Base-by-base conservation (phyloP, 2,888 invertebrate species). In the Mythimna loreyi region DNA sequence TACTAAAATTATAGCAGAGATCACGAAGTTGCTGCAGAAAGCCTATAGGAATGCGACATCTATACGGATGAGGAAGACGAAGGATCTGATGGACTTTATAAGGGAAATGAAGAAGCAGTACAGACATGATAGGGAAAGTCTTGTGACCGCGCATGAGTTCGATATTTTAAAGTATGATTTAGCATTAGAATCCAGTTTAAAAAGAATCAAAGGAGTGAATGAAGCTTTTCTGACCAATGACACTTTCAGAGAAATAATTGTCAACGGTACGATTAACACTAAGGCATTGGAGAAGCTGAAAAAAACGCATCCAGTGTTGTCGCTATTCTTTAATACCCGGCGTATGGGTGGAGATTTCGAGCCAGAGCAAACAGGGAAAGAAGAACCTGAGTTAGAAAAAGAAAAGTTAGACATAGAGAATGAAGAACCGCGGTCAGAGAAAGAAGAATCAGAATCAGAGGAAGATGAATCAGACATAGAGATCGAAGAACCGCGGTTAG, bases 181-280 rank as follows among this genome's bases (percentile, higher is more conserved):
- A 0, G 73, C 25, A 0, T 67, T 94, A 16, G 66, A 85, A 64
- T 77, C 80, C 1, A 88, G 82, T 30, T 68, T 95, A 58, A 62
- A 87, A 0, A 78, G 92, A 43, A 86, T 95, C 19, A 83, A 57
- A 49, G 60, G 63, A 0, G 11, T 94, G 50, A 94, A 95, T 72
- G 36, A 85, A 2, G 81, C 90, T 8, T 95, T 92, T 59, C 67
- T 90, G 52, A 67, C 36, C 0, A 95, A 95, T 60, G 47, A 66
- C 0, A 94, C 95, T 0, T 94, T 91, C 64, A 90, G 92, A 62
- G 87, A 92, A 2, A 89, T 94, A 1, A 5, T 94, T 4, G 65
- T 91, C 0, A 93, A 92, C 55, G 93, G 92, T 0, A 89, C 90
- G 0, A 81, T 92, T 19, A 89, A 82, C 47, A 87, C 78, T 21